Percentiles rank a stretch among this genome's conserved stretches.
Evolutionary conservation across 2,888 invertebrate genomes (phyloP).

Genomic region (Neoascia interrupta): DNA sequence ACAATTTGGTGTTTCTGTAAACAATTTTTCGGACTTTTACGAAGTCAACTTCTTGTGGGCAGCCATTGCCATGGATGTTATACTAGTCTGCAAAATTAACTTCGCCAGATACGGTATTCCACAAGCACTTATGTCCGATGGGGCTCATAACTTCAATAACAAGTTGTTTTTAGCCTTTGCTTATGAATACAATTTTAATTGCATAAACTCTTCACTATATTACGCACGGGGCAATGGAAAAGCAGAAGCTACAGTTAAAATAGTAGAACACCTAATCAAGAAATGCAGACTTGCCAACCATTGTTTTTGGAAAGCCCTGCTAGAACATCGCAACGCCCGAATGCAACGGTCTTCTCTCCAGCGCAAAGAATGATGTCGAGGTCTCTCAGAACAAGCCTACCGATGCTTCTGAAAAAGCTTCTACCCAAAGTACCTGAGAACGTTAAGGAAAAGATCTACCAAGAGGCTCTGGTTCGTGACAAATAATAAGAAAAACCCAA

Average conservation of each 20-base stretch:
- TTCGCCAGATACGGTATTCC: constrained; percentile 20
- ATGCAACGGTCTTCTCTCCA: constrained; percentile 4
- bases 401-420: not conserved
- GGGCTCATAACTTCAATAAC: not conserved
- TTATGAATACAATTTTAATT: not conserved
- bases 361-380: constrained; percentile 23
- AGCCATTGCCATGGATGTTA: not conserved
- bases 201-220: not conserved
- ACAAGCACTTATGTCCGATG: not conserved
- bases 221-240: not conserved
- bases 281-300: too few relatives aligned
- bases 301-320: too few relatives aligned
- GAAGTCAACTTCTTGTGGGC: constrained; percentile 17
- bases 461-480: too few relatives aligned
- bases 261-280: not conserved
- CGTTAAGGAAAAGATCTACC: not conserved
- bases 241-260: not conserved
- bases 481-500: too few relatives aligned
- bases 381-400: not conserved
- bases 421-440: not conserved
- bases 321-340: not conserved
- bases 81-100: constrained; percentile 13
- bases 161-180: not conserved
- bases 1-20: constrained; percentile 15
- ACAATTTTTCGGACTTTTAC: constrained; percentile 1